These are phyloP conservation scores for Brachymystax lenok DNA, from an alignment of 2,797 vertebrate species.

Conservation along the genomic window DNA sequence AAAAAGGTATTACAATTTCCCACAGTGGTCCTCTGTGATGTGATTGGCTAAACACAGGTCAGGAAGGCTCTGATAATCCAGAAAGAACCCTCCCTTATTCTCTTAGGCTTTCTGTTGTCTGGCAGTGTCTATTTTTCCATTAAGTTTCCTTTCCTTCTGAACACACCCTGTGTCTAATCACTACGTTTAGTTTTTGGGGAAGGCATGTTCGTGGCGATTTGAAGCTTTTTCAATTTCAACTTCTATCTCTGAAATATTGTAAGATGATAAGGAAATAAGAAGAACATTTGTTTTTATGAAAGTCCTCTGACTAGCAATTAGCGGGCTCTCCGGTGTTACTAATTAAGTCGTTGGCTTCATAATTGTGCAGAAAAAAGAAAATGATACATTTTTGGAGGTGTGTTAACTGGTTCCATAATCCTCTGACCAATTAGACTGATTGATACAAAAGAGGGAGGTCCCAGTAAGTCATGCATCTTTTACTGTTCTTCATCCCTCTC, in stretches of 20 bases:
- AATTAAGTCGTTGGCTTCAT: background rate
- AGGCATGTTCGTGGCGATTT: background rate
- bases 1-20: no score
- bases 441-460: background rate
- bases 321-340: background rate
- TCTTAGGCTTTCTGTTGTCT: background rate
- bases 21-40: background rate
- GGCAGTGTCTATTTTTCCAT: background rate
- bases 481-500: background rate
- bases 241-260: no score
- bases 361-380: background rate
- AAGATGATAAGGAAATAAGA: no score
- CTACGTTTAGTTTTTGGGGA: background rate
- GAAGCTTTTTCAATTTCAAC: background rate
- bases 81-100: background rate
- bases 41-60: background rate
- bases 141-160: background rate
- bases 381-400: background rate
- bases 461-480: background rate
- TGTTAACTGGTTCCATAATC: slow-evolving; percentile 12
- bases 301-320: background rate
- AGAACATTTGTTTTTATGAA: no score
- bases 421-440: slow-evolving; percentile 18
- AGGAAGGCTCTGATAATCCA: background rate
- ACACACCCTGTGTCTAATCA: background rate